phyloP scores from a whole-genome alignment of 2,888 invertebrate genomes.

The Pegoplata infirma region DNA sequence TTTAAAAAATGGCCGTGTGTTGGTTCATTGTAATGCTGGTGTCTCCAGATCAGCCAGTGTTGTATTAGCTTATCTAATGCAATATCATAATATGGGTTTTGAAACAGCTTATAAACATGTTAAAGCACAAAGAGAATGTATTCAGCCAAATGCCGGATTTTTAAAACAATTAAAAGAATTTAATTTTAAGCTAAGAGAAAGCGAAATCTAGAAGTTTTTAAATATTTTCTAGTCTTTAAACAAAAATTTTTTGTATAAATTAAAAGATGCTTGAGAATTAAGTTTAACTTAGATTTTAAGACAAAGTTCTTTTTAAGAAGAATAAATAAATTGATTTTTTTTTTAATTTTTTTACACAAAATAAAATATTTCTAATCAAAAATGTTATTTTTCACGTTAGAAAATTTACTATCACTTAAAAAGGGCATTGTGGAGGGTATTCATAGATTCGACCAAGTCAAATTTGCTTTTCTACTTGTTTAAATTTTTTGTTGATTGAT shows the following conservation, averaged over 20 bases:
- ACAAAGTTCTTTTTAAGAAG: background rate
- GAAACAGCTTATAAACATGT: conserved; percentile 83
- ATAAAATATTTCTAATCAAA: too few relatives aligned
- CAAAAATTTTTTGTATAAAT: conserved; percentile 17
- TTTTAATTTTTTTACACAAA: too few relatives aligned
- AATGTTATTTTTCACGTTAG: too few relatives aligned
- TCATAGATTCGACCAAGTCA: too few relatives aligned
- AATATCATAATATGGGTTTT: conserved; percentile 80
- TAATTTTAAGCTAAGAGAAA: too few relatives aligned
- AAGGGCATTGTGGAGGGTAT: too few relatives aligned
- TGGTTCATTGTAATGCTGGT: conserved; percentile 96
- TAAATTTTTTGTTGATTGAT: too few relatives aligned
- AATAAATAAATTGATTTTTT: background rate
- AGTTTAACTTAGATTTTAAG: background rate
- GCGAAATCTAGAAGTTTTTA: too few relatives aligned
- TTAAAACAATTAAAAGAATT: conserved; percentile 79
- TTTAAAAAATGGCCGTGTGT: conserved; percentile 79
- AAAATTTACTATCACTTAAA: too few relatives aligned
- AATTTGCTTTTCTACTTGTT: too few relatives aligned
- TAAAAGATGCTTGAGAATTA: too few relatives aligned
- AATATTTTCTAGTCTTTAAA: too few relatives aligned
- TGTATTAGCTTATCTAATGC: conserved; percentile 90
- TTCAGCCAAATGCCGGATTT: conserved; percentile 91
- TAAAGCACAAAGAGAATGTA: conserved; percentile 83
- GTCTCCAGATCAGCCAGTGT: conserved; percentile 90